Evolutionary conservation across 2,888 invertebrate species (phyloP).

Genomic region (Bembecia ichneumoniformis): DNA sequence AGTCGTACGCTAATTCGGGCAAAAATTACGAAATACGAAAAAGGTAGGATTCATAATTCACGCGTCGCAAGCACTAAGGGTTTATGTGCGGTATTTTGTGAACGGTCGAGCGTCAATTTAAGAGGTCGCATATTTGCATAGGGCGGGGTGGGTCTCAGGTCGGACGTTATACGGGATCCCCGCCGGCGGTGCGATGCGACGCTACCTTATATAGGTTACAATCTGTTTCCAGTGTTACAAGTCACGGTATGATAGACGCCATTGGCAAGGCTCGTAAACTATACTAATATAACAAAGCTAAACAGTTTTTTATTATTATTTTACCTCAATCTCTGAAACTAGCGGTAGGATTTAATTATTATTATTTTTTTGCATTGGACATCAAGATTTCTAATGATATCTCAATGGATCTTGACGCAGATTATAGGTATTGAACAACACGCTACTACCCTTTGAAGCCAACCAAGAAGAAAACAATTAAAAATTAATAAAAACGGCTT

Average conservation of each 20-base stretch:
- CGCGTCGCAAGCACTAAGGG: background rate
- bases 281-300: no score
- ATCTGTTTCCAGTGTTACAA: conserved; percentile 20
- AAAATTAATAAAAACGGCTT: no score
- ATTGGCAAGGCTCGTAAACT: conserved; percentile 1
- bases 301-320: no score
- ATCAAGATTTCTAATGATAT: no score
- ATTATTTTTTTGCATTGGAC: no score
- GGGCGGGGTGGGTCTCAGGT: conserved; percentile 28
- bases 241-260: conserved; percentile 2
- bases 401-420: no score
- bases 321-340: no score
- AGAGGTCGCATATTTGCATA: conserved; percentile 61
- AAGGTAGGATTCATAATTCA: background rate
- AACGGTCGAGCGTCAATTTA: conserved; percentile 11
- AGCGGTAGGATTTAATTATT: no score
- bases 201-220: conserved; percentile 34
- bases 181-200: conserved; percentile 32
- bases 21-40: background rate
- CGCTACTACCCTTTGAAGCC: no score
- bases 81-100: background rate
- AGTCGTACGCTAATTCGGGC: no score
- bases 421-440: no score
- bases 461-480: no score
- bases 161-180: conserved; percentile 24